Conservation (phyloP, 2,113 vertebrate genomes). For the Brevimyrus niger region DNA sequence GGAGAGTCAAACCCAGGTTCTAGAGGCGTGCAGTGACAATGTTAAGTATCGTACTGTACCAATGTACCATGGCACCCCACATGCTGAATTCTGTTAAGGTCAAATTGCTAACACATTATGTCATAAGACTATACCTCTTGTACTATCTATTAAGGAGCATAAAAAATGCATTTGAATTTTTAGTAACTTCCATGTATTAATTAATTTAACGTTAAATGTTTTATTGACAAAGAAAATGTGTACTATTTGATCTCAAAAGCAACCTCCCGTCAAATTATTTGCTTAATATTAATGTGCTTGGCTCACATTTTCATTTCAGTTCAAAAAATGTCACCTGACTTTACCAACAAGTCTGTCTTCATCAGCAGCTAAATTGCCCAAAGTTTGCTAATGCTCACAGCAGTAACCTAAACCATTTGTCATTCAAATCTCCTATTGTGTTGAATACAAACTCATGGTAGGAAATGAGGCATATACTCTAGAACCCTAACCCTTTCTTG, state of each 20-base stretch:
- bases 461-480: not conserved
- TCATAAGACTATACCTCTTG: not conserved
- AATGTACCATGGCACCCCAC: not conserved
- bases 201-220: not conserved
- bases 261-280: not conserved
- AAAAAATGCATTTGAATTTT: not conserved
- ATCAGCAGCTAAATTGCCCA: conserved; percentile 12
- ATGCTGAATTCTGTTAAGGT: not conserved
- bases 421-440: not conserved
- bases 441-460: not conserved
- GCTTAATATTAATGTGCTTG: not conserved
- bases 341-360: not conserved
- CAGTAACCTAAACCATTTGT: not conserved
- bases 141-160: not conserved
- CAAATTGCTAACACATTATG: not conserved
- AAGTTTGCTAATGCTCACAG: not conserved
- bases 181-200: not conserved
- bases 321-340: not conserved
- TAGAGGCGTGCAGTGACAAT: not conserved
- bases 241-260: not conserved
- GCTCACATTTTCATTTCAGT: not conserved
- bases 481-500: not conserved
- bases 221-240: not conserved
- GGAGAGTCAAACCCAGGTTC: not conserved
- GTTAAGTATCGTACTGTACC: not conserved